Evolutionary conservation across 2,888 invertebrate species (phyloP).

Genomic region (Spilarctia lutea): DNA sequence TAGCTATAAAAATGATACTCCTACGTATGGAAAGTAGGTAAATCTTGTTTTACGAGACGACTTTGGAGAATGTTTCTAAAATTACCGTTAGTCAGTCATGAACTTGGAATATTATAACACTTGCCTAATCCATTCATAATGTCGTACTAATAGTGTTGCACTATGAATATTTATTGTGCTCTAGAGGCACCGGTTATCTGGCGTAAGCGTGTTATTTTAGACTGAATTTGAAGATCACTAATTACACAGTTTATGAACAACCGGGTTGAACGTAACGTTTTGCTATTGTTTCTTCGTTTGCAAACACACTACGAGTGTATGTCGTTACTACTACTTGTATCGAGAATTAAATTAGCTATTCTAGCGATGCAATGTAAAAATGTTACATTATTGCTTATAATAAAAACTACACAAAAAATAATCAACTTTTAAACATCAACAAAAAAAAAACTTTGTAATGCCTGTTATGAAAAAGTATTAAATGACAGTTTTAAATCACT

Average conservation of each 20-base stretch:
- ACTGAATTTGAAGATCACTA: conserved; percentile 56
- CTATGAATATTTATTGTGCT: conserved; percentile 66
- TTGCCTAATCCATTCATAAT: conserved; percentile 60
- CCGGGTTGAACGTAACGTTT: conserved; percentile 67
- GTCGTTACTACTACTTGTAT: not conserved
- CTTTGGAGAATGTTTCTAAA: conserved; percentile 49
- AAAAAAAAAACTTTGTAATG: not conserved
- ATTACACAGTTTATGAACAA: conserved; percentile 73
- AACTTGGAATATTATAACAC: conserved; percentile 55
- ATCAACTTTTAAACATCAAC: not conserved
- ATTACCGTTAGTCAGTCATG: conserved; percentile 53
- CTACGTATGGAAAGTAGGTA: conserved; percentile 53
- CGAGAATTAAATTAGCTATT: not conserved
- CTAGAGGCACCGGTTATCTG: conserved; percentile 54
- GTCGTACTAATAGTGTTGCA: conserved; percentile 56
- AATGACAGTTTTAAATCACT: no score
- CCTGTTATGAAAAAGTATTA: not conserved
- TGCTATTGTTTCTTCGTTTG: conserved; percentile 53
- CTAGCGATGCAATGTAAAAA: not conserved
- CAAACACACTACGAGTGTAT: conserved; percentile 4
- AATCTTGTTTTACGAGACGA: conserved; percentile 51
- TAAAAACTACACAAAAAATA: not conserved
- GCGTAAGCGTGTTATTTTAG: conserved; percentile 51
- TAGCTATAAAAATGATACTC: conserved; percentile 46
- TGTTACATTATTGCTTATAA: no score